A percentile compares a stretch with the other conserved stretches of the same genome.
Conservation (phyloP, 2,797 vertebrate genomes). For the Bradypodion ventrale region DNA sequence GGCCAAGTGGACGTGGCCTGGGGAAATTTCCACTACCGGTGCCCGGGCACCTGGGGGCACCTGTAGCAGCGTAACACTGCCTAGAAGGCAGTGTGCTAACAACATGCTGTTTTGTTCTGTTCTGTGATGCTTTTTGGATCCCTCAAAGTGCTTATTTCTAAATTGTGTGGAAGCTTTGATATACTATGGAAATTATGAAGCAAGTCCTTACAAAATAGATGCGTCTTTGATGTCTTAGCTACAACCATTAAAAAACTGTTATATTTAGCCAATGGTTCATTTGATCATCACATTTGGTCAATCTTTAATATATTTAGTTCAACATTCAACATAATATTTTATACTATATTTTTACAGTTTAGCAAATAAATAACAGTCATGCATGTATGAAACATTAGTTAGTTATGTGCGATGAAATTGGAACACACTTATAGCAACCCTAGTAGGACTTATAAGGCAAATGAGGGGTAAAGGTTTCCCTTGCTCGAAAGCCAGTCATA, state of each 20-base stretch:
- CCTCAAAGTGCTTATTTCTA: conserved; percentile 16
- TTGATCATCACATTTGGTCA: conserved; percentile 50
- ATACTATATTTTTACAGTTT: conserved; percentile 41
- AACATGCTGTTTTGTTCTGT: conserved; percentile 41
- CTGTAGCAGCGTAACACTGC: no score
- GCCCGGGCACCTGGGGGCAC: no score
- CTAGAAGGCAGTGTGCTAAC: conserved; percentile 31
- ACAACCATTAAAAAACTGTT: conserved; percentile 59
- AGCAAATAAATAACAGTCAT: conserved; percentile 25
- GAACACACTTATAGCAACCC: no score
- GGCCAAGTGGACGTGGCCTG: no score
- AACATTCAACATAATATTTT: conserved; percentile 35
- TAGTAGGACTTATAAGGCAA: no score
- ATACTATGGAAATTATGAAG: conserved; percentile 45
- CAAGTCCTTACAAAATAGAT: conserved; percentile 49
- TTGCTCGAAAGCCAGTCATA: no score
- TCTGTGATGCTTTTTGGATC: conserved; percentile 36
- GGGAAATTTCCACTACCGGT: no score
- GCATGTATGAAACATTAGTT: conserved; percentile 40
- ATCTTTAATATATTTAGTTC: conserved; percentile 50
- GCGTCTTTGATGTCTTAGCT: conserved; percentile 58
- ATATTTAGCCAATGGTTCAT: conserved; percentile 62
- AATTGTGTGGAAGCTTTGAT: conserved; percentile 49
- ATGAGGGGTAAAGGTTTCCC: no score
- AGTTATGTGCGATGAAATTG: no score